These are phyloP conservation scores for Glossophaga mutica DNA, from an alignment of 2,797 vertebrate genomes.

Conservation along the genomic window DNA sequence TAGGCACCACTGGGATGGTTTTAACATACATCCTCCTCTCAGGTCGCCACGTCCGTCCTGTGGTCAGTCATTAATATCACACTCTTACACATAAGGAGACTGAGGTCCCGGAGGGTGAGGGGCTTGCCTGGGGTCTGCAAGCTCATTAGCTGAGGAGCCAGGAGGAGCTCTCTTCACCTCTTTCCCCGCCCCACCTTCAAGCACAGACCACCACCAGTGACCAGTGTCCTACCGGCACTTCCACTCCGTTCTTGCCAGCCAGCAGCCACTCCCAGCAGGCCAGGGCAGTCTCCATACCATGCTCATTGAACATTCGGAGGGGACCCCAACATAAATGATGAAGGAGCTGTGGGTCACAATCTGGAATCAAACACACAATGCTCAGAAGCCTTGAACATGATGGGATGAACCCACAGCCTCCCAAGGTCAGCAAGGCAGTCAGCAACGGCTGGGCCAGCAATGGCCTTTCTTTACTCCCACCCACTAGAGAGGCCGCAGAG, in stretches of 20 bases:
- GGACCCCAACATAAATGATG: conserved; percentile 97
- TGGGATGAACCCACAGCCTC: background rate
- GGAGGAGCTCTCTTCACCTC: background rate
- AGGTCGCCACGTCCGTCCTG: fast-evolving
- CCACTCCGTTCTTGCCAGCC: conserved; percentile 91
- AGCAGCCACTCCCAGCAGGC: conserved; percentile 99
- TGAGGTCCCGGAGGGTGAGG: background rate
- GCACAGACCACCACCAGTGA: no score
- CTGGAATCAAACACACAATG: conserved; percentile 77
- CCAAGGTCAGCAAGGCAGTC: background rate
- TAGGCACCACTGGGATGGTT: background rate
- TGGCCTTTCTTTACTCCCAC: background rate
- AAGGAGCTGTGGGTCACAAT: conserved; percentile 93
- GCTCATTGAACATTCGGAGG: conserved; percentile 94
- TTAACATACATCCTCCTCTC: background rate
- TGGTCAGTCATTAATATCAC: background rate
- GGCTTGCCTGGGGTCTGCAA: background rate
- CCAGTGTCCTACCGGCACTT: conserved; percentile 89
- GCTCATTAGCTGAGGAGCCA: background rate
- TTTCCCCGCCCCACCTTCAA: background rate
- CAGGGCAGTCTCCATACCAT: conserved; percentile 94
- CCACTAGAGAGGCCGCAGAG: background rate
- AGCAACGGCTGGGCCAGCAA: background rate
- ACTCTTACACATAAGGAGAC: background rate
- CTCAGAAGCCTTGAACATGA: background rate